Conservation (phyloP, 2,113 vertebrate species). For the Poeciliopsis occidentalis region DNA sequence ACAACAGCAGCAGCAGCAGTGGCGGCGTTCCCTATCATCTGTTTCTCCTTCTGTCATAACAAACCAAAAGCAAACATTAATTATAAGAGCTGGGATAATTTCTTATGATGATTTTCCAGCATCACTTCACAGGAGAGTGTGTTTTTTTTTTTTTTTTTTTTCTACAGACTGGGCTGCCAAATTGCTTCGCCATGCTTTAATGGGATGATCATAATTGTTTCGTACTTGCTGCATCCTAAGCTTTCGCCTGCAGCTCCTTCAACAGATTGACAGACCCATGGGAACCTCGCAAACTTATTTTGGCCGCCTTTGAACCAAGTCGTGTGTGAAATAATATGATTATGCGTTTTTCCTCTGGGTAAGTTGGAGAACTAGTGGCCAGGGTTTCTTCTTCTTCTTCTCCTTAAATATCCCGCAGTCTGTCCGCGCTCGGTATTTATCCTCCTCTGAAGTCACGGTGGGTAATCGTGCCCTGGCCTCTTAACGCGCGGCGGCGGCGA, state of each 20-base stretch:
- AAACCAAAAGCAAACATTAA: constrained; percentile 3
- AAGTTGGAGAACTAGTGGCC: constrained; percentile 68
- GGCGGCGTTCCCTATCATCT: constrained; percentile 41
- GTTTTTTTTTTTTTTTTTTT: constrained; percentile 29
- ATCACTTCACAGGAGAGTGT: constrained; percentile 48
- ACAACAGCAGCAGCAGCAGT: constrained; percentile 42
- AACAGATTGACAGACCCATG: constrained; percentile 78
- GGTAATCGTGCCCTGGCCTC: constrained; percentile 66
- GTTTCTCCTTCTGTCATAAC: constrained; percentile 4
- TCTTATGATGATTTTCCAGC: constrained; percentile 39
- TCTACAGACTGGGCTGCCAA: constrained; percentile 60
- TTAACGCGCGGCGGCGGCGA: constrained; percentile 40
- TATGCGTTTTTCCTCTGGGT: constrained; percentile 78
- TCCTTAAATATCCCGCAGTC: constrained; percentile 53
- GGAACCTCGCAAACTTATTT: constrained; percentile 77
- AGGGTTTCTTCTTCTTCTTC: constrained; percentile 12
- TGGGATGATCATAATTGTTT: constrained; percentile 79
- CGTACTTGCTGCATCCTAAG: constrained; percentile 72
- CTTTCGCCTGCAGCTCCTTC: constrained; percentile 72
- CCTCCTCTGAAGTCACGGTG: constrained; percentile 70
- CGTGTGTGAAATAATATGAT: constrained; percentile 81
- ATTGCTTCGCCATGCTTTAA: constrained; percentile 77
- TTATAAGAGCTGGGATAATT: constrained; percentile 15
- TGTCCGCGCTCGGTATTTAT: constrained; percentile 64
- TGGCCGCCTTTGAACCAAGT: constrained; percentile 78